A percentile compares a stretch with the other conserved stretches of the same genome.
These are phyloP conservation scores for Xyrauchen texanus DNA, from an alignment of 2,113 vertebrate species.

Conservation along the genomic window DNA sequence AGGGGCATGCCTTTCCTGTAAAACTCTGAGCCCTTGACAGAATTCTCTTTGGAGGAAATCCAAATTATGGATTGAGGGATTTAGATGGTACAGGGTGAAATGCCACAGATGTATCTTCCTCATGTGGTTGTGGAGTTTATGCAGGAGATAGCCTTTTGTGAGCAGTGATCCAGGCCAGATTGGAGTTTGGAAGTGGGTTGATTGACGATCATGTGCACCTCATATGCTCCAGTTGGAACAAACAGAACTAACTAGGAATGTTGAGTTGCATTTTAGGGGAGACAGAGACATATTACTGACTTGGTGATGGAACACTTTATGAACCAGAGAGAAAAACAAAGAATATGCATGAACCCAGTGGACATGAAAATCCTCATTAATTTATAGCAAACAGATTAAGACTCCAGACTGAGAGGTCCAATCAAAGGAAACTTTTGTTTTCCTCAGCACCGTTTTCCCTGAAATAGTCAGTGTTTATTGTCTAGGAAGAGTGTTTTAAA, in stretches of 20 bases:
- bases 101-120: slow-evolving; percentile 56
- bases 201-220: background rate
- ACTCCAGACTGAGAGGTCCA: background rate
- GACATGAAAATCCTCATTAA: slow-evolving; percentile 10
- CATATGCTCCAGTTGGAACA: slow-evolving; percentile 1
- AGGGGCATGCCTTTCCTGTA: slow-evolving; percentile 19
- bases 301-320: background rate
- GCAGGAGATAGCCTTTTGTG: slow-evolving; percentile 53
- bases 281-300: slow-evolving; percentile 1
- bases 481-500: slow-evolving; percentile 9
- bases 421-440: slow-evolving; percentile 26
- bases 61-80: slow-evolving; percentile 49
- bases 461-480: background rate
- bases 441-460: background rate
- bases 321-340: slow-evolving; percentile 31
- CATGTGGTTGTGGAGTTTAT: slow-evolving; percentile 52
- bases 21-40: slow-evolving; percentile 27
- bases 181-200: slow-evolving; percentile 27
- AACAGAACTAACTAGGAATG: slow-evolving; percentile 21
- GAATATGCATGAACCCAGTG: background rate
- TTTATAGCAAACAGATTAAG: slow-evolving; percentile 44
- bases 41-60: slow-evolving; percentile 39
- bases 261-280: background rate
- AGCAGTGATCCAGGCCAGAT: slow-evolving; percentile 68
- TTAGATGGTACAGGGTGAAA: slow-evolving; percentile 47